Evolutionary conservation across 2,888 invertebrate genomes (phyloP).

Genomic region (Deilephila elpenor): DNA sequence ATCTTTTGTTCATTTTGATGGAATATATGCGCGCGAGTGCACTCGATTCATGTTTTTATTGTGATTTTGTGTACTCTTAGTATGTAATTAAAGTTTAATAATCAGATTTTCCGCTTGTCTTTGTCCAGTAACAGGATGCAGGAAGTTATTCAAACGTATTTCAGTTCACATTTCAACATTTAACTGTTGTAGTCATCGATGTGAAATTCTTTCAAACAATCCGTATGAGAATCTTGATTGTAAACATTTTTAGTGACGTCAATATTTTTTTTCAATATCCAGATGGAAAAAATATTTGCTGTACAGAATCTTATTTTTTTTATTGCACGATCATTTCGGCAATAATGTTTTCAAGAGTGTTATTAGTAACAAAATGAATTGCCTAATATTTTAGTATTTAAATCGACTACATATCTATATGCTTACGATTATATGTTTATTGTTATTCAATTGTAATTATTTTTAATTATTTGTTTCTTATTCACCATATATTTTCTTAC

Average conservation of each 20-base stretch:
- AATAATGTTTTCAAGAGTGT: too few species aligned
- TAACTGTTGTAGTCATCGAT: conserved; percentile 48
- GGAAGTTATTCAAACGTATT: conserved; percentile 66
- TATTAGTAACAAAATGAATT: too few species aligned
- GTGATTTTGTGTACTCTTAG: conserved; percentile 38
- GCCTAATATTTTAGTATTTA: too few species aligned
- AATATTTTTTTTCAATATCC: not conserved
- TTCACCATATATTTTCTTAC: too few species aligned
- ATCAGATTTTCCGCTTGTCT: conserved; percentile 55
- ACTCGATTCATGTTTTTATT: conserved; percentile 30
- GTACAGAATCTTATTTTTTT: too few species aligned
- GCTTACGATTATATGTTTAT: too few species aligned
- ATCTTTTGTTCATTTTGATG: conserved; percentile 28
- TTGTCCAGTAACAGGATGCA: conserved; percentile 66
- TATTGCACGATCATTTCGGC: too few species aligned
- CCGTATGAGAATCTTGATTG: not conserved
- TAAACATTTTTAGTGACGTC: not conserved
- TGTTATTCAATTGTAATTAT: too few species aligned
- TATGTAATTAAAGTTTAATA: conserved; percentile 51
- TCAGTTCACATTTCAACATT: conserved; percentile 59
- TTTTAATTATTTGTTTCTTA: too few species aligned
- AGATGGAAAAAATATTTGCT: too few species aligned
- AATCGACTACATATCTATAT: too few species aligned
- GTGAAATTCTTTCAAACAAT: conserved; percentile 47
- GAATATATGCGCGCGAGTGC: conserved; percentile 20